Evolutionary conservation across 1,140 invertebrate genomes (phyloP), one percentile per base, ranked within the genome.

Genomic region (Octopus bimaculoides): DNA sequence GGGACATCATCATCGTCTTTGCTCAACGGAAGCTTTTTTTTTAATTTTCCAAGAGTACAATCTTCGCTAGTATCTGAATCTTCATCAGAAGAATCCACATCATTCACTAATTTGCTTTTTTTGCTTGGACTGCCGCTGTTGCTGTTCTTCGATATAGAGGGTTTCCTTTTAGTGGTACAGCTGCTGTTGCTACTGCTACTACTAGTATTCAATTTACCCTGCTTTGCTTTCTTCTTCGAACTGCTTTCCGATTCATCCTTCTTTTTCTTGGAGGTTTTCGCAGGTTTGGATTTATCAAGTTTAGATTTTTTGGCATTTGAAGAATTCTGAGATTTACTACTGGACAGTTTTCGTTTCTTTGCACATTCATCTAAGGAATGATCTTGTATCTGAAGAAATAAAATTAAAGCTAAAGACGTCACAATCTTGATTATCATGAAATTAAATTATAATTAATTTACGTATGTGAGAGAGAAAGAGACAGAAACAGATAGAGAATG

Each of bases 291-390:
- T 69, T 84, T 85, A 41, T 82, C 76, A 20, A 82, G 81, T 82
- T 86, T 86, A 52, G 81, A 61, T 71, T 83, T 85, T 74, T 85
- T 85, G 6, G 81, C 79, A 12, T 77, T 80, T 52, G 83, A 76
- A 12, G 14, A 82, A 82, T 12, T 55, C 52, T n/a, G 83, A 80
- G 54, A 83, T 84, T 55, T 80, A 79, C 52, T 84, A 83, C 55
- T 81, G 81, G 20, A 75, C 78, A 52, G 54, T 66, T 82, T 82
- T 56, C 54, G 73, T 41, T 56, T 26, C 52, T 76, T 69, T 73
- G 52, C 77, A 5, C 12, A 71, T 52, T 74, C 77, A 54, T 54
- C 71, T 77, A 75, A 74, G 5, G 75, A 75, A 52, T 78, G 75
- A 73, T 78, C 78, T 78, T 81, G 77, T 79, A 69, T 78, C 55